Conservation (phyloP, 2,888 invertebrate genomes). For the Sminthurides aquaticus region DNA sequence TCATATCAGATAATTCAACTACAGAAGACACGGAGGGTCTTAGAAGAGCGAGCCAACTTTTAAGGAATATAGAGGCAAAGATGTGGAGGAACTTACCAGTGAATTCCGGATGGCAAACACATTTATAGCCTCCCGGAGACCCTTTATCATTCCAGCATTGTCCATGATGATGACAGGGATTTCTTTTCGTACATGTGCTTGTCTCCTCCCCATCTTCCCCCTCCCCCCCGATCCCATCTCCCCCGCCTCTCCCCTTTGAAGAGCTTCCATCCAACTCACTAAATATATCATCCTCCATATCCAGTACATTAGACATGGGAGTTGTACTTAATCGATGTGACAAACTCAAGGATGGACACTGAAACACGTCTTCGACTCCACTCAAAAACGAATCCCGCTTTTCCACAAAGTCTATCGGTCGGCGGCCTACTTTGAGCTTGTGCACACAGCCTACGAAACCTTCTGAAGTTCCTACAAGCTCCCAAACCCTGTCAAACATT, state of each 20-base stretch:
- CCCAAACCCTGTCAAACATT: slow-evolving; percentile 35
- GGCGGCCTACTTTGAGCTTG: slow-evolving; percentile 69
- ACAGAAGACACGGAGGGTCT: too few relatives aligned
- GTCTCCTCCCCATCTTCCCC: background rate
- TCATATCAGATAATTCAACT: too few relatives aligned
- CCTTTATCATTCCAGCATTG: slow-evolving; percentile 52
- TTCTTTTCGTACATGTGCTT: slow-evolving; percentile 44
- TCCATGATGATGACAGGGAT: slow-evolving; percentile 65
- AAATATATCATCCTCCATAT: slow-evolving; percentile 1
- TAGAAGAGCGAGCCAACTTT: too few relatives aligned
- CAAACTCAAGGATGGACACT: slow-evolving; percentile 27
- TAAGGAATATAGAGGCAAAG: too few relatives aligned
- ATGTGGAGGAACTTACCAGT: too few relatives aligned
- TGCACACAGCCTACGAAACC: slow-evolving; percentile 80
- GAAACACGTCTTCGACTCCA: slow-evolving; percentile 34
- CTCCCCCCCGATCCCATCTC: background rate
- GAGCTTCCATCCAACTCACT: background rate
- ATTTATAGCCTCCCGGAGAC: slow-evolving; percentile 49
- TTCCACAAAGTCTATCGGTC: slow-evolving; percentile 59
- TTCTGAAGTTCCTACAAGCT: slow-evolving; percentile 48
- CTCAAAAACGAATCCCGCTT: slow-evolving; percentile 49
- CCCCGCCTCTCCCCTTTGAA: background rate
- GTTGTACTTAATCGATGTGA: slow-evolving; percentile 26
- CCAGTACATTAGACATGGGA: slow-evolving; percentile 25
- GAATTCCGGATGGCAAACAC: slow-evolving; percentile 56